Conservation (phyloP, 2,888 invertebrate species). For the Podotricha telesiphe region DNA sequence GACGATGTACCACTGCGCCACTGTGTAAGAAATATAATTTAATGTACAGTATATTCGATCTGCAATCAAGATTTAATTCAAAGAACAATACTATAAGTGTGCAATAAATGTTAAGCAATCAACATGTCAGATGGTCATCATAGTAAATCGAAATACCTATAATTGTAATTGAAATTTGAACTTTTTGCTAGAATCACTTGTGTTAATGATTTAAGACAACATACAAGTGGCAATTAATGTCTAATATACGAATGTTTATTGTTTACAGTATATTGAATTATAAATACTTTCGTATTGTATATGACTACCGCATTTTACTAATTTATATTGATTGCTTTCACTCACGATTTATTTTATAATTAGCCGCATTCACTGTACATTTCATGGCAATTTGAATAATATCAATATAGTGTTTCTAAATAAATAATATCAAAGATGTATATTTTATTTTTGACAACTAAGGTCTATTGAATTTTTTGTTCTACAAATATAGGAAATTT, state of each 20-base stretch:
- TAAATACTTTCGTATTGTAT: conserved; percentile 27
- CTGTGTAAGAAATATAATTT: neutral
- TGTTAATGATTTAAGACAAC: conserved; percentile 25
- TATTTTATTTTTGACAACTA: neutral
- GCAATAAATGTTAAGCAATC: conserved; percentile 10
- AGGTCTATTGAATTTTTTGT: neutral
- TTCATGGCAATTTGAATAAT: neutral
- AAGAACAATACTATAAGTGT: neutral
- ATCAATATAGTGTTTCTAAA: no score
- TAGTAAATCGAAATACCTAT: conserved; percentile 21
- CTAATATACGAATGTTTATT: neutral
- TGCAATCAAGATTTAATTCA: neutral
- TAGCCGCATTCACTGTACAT: neutral
- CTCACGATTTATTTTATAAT: conserved; percentile 10
- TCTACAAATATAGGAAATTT: neutral
- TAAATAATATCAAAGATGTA: neutral
- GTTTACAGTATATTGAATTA: neutral
- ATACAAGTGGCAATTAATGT: conserved; percentile 9
- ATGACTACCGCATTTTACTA: conserved; percentile 27
- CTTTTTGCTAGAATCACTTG: conserved; percentile 24
- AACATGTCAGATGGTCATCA: conserved; percentile 8
- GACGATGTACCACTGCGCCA: no score
- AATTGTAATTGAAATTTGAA: conserved; percentile 22
- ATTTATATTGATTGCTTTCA: conserved; percentile 25
- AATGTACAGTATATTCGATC: neutral